Base-by-base conservation (phyloP, 2,797 vertebrate species). In the Acrossocheilus wenchowensis region DNA sequence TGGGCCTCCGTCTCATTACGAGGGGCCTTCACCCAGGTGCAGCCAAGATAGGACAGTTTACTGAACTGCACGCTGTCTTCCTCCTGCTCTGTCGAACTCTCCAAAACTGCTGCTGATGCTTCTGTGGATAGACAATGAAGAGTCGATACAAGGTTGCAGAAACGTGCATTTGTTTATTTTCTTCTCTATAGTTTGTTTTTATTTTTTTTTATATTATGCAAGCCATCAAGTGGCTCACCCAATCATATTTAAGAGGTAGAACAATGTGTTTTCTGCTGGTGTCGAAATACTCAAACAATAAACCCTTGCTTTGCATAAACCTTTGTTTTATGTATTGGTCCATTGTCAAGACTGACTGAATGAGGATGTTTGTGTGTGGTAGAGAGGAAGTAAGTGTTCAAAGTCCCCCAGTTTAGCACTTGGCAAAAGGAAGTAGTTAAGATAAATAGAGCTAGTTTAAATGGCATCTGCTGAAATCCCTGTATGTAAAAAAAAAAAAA, bases 41-140 rank as follows among this genome's bases (percentile, higher is more conserved):
- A 97, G 39, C 98, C 98, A 90, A 99, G 94, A 14, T 99, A 99
- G 11, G 95, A 96, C 81, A 99, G 94, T 93, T 99, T 98, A 92
- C 97, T 98, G 93, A 99, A 99, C 91, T 98, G 94, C 62, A 99
- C 97, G 0, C 97, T 97, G 91, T 99, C 97, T 92, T 99, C 98
- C 87, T 99, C 98, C 82, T 90, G 90, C 64, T 93, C 93, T 2
- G 92, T 84, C 0, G 90, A 91, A 68, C 78, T 92, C 75, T 90
- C 92, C 21, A 60, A 78, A 0, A 89, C 54, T 17, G 54, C 60
- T 6, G 26, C 19, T 7, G 64, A 74, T 2, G 21, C 72, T 36
- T 86, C 89, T 91, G 77, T 36, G 71, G 14, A 72, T 0, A 69
- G 5, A 45, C 78, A 82, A 50, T 1, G 23, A 66, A 50, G n/a